A percentile compares a stretch with the other conserved stretches of the same genome.
Evolutionary conservation across 2,888 invertebrate genomes (phyloP).

Genomic region (Strigamia maritima): DNA sequence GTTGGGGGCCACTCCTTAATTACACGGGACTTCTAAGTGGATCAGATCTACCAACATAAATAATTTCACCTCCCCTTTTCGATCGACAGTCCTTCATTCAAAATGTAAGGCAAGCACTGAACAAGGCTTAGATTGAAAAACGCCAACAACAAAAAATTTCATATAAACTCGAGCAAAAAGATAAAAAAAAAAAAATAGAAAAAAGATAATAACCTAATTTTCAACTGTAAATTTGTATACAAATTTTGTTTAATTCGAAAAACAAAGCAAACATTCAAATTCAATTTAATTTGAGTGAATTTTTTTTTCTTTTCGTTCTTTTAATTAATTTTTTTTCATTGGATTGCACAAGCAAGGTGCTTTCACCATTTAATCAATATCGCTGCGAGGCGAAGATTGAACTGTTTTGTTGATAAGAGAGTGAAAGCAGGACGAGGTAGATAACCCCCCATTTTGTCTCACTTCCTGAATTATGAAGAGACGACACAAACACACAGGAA

Average conservation of each 20-base stretch:
- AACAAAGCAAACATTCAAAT: constrained; percentile 3
- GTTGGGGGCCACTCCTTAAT: constrained; percentile 34
- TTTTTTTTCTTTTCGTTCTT: not conserved
- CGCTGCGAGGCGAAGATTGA: constrained; percentile 22
- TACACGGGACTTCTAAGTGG: constrained; percentile 34
- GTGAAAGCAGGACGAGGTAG: constrained; percentile 3
- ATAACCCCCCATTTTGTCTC: constrained; percentile 29
- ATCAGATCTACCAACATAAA: constrained; percentile 29
- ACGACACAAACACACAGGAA: not conserved
- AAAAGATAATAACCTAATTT: not conserved
- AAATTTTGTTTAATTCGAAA: not conserved
- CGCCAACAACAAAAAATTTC: not conserved
- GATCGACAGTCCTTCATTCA: constrained; percentile 21
- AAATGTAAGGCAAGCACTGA: not conserved
- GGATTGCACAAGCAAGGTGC: not conserved
- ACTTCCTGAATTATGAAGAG: constrained; percentile 30
- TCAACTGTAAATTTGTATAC: not conserved
- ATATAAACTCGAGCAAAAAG: not conserved
- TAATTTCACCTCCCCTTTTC: constrained; percentile 34
- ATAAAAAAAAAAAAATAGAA: not conserved
- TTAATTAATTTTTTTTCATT: not conserved
- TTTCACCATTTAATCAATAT: constrained; percentile 1
- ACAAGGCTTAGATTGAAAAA: not conserved
- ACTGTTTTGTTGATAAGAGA: constrained; percentile 5
- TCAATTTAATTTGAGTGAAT: not conserved